Conservation (phyloP, 2,888 invertebrate genomes). For the Diarsia brunnea region DNA sequence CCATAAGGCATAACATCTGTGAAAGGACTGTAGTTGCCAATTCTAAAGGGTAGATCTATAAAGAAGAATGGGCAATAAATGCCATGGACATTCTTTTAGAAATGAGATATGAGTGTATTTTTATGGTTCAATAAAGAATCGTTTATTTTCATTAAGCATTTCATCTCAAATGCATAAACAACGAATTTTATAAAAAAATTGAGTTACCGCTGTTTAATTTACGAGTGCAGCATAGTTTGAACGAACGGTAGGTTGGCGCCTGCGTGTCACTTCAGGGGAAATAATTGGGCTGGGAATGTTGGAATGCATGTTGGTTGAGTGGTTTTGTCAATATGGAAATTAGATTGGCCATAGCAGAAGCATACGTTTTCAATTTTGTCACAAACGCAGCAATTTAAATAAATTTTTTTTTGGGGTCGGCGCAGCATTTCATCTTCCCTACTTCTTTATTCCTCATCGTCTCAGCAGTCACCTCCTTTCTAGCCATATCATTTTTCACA, state of each 20-base stretch:
- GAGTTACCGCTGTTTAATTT: neutral
- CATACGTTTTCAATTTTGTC: no score
- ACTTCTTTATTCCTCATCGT: no score
- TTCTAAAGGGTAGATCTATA: neutral
- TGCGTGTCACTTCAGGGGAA: neutral
- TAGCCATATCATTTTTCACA: no score
- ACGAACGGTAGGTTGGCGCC: constrained; percentile 39
- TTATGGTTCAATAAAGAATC: neutral
- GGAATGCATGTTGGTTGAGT: constrained; percentile 8
- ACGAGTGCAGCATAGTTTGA: neutral
- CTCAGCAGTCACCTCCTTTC: no score
- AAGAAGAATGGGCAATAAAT: neutral
- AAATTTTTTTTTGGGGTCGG: no score
- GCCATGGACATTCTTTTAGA: neutral
- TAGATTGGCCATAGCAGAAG: neutral
- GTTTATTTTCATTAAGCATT: neutral
- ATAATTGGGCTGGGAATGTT: constrained; percentile 39
- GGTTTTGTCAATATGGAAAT: neutral
- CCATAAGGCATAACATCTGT: neutral
- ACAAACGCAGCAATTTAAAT: no score
- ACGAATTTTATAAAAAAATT: neutral
- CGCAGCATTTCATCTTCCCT: no score
- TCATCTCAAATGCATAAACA: neutral
- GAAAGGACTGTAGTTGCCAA: neutral
- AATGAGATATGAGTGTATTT: neutral